A percentile compares a stretch with the other conserved stretches of the same genome.
Evolutionary conservation across 2,113 vertebrate species (phyloP).

Genomic region (Paratilapia polleni): DNA sequence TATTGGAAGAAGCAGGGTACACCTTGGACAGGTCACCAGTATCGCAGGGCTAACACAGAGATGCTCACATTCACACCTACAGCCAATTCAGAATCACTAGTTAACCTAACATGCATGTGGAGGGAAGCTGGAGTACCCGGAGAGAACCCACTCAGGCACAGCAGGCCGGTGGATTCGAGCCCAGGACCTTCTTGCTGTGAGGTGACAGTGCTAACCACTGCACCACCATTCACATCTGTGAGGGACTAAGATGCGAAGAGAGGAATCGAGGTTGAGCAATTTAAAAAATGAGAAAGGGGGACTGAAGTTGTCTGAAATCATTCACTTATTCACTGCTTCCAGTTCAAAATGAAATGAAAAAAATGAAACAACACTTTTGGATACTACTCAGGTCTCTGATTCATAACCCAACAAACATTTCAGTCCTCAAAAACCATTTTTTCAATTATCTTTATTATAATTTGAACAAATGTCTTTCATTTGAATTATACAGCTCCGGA

Average conservation of each 20-base stretch:
- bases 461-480: background rate
- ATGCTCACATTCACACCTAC: background rate
- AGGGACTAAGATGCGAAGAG: background rate
- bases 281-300: background rate
- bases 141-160: background rate
- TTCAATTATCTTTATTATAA: background rate
- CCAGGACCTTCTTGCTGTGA: background rate
- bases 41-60: background rate
- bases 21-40: background rate
- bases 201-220: background rate
- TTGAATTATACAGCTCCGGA: no score
- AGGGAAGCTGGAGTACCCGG: no score
- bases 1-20: background rate
- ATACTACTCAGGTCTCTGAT: background rate
- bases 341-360: background rate
- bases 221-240: background rate
- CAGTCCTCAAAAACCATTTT: no score
- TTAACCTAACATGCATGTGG: no score
- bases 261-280: no score
- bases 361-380: background rate
- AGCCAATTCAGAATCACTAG: no score
- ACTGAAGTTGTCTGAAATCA: background rate
- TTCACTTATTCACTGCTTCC: no score
- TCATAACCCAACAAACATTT: background rate
- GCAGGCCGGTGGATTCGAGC: fast-evolving